These are phyloP conservation scores for Ctena decussata DNA, from an alignment of 2,888 invertebrate genomes.

Conservation along the genomic window DNA sequence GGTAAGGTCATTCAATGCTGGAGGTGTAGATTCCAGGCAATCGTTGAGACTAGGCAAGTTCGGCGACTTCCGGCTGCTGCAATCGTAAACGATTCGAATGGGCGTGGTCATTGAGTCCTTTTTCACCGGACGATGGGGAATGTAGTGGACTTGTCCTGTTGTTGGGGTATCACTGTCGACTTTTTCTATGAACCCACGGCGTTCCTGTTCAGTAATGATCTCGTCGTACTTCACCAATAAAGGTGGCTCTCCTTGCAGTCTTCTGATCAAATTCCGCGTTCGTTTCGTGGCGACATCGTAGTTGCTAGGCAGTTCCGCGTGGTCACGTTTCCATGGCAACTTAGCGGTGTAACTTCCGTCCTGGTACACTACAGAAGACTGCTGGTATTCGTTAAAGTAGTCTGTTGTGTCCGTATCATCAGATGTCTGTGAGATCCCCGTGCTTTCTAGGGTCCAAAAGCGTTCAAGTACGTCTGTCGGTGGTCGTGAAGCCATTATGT, in stretches of 20 bases:
- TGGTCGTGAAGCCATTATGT: constrained; percentile 20
- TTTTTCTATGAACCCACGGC: constrained; percentile 44
- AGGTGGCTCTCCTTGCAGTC: constrained; percentile 8
- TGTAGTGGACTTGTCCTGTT: constrained; percentile 39
- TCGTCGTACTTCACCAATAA: constrained; percentile 15
- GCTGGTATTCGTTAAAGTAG: constrained; percentile 7
- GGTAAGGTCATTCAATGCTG: constrained; percentile 48
- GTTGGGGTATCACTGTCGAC: neutral
- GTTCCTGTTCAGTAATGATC: constrained; percentile 53
- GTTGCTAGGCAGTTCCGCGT: constrained; percentile 16
- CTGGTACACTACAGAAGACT: neutral
- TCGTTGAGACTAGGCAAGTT: constrained; percentile 56
- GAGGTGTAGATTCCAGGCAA: constrained; percentile 40
- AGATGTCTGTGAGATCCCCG: constrained; percentile 11
- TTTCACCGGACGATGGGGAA: constrained; percentile 58
- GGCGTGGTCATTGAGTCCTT: constrained; percentile 57
- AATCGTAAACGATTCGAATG: constrained; percentile 57
- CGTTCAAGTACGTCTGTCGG: constrained; percentile 19
- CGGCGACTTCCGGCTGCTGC: constrained; percentile 34
- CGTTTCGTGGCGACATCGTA: constrained; percentile 16
- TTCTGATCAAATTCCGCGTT: constrained; percentile 13
- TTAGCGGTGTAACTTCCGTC: constrained; percentile 7
- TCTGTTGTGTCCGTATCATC: neutral
- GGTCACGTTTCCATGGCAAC: constrained; percentile 19
- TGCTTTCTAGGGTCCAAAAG: constrained; percentile 54